phyloP scores from a whole-genome alignment of 2,113 vertebrate genomes.

The Barbus barbus region DNA sequence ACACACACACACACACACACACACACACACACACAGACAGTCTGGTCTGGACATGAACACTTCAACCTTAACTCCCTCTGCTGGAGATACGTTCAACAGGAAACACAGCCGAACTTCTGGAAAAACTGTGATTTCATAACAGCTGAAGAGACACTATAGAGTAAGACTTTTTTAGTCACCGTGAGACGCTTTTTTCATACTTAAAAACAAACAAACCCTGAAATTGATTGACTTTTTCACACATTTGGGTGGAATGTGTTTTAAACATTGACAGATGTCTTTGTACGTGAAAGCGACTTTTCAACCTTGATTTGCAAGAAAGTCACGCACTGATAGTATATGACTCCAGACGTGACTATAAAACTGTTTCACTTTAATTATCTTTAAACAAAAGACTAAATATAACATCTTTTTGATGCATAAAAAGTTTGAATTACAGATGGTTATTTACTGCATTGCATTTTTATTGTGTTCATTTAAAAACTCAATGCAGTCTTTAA shows the following conservation, averaged over 20 bases:
- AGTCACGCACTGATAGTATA: not conserved
- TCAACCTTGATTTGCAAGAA: not conserved
- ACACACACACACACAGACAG: constrained; percentile 23
- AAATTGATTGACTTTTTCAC: constrained; percentile 12
- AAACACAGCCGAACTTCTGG: not conserved
- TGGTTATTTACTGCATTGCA: not conserved
- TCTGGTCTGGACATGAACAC: constrained; percentile 31
- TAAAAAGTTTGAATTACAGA: no score
- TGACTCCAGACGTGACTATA: not conserved
- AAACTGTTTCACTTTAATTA: not conserved
- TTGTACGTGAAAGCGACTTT: not conserved
- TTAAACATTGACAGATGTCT: constrained; percentile 31
- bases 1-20: constrained; percentile 7
- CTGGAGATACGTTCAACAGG: constrained; percentile 25
- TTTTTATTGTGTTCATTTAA: not conserved
- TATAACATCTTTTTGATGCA: not conserved
- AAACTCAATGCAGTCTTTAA: not conserved
- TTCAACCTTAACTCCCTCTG: constrained; percentile 46
- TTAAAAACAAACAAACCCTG: not conserved
- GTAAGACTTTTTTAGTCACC: not conserved
- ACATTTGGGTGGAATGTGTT: not conserved
- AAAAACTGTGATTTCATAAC: constrained; percentile 28
- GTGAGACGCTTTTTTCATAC: not conserved
- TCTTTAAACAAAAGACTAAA: not conserved
- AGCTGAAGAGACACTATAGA: not conserved